Evolutionary conservation across 2,888 invertebrate genomes (phyloP), one percentile per base, ranked within the genome.

Genomic region (Drosophila rellima): DNA sequence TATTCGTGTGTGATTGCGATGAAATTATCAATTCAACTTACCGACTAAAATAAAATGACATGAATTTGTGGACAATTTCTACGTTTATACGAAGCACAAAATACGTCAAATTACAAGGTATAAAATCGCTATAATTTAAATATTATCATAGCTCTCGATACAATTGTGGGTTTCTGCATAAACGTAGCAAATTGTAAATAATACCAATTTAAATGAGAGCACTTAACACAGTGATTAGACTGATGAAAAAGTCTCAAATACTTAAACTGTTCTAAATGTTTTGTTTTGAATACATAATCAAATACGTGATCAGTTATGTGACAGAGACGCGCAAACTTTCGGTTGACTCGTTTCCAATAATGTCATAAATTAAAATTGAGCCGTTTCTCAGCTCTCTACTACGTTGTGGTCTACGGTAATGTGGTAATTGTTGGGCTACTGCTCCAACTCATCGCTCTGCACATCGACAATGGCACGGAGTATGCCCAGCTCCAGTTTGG

Each of bases 391-490:
- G 47, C 20, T 54, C 17, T 15, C 15, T 8, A 13, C 47, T 70
- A 71, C 44, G 29, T 42, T 51, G 17, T 35, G 31, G 42, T 44
- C 33, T 33, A 33, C 11, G 35, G 35, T 48, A 17, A 7, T 51
- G 31, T 33, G 33, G 33, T 33, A 37, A 35, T 10, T 35, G 44
- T 39, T 17, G 42, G 37, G 35, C 75, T 87, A 90, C 70, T 91
- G 86, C 62, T 89, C 90, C 70, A 91, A 64, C 62, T 91, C 91
- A 33, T 92, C 91, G 51, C 90, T 89, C 59, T 92, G 92, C 26
- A 90, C 89, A 52, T 92, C 92, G 48, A 92, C 89, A 47, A 92
- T 92, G 59, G 92, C 91, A 35, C 92, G 91, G 11, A 92, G 68
- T 51, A 92, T 92, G 64, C 90, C 90, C 51, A 92, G 70, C 70